Evolutionary conservation across 2,888 invertebrate genomes (phyloP), one percentile per base, ranked within the genome.

Genomic region (Drosophila merina): DNA sequence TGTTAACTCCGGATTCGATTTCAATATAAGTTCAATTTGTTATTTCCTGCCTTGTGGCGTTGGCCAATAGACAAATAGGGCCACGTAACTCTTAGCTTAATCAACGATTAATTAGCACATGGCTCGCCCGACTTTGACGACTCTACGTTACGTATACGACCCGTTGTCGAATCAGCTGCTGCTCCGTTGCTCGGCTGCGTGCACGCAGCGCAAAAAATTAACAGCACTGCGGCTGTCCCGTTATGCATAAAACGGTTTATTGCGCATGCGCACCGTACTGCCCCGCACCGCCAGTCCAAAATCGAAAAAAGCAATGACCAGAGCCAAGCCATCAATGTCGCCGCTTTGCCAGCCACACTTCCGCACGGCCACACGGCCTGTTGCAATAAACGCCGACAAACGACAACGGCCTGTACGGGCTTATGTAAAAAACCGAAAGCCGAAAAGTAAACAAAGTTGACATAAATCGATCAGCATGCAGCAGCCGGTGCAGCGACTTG

Each of bases 181-280:
- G 72, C 76, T 73, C 10, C 30, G 45, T 45, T 60, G 72, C 76
- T 73, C 10, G 12, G 36, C 50, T 63, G 74, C 76, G 76, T 71
- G 67, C 78, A 72, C 67, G 77, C 67, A 74, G 72, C 58, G 54
- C 57, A 45, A 44, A 71, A 71, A 75, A 74, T 72, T 72, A 74
- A 74, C 75, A 75, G 67, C 67, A 63, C 57, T 59, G 57, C 59
- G 50, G 49, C 59, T 42, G 45, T 67, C 59, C 81, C 83, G 81
- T 82, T 86, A 84, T 81, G 83, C 81, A 85, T 75, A 79, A 73
- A 83, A 85, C 74, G 74, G 76, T 75, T 83, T 84, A 84, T 85
- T 81, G 81, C 86, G 81, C 79, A 81, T 79, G 77, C 77, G 75
- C 69, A 64, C 68, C 74, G 50, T 50, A 20, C 42, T 6, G 8